Evolutionary conservation across 1,140 invertebrate genomes (phyloP), one percentile per base, ranked within the genome.

Genomic region (Charaxes varanes): DNA sequence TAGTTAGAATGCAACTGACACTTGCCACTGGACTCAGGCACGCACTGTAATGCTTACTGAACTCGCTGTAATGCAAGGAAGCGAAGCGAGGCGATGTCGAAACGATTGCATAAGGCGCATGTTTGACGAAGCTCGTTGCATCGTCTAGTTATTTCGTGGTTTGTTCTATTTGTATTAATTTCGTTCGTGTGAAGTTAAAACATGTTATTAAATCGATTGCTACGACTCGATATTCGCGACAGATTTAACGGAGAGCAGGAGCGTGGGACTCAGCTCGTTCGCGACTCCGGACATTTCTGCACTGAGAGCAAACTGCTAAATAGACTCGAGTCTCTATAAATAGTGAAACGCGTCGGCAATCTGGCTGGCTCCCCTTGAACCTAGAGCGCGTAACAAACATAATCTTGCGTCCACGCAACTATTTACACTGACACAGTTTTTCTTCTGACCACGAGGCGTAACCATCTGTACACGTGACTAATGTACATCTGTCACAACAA

Each of bases 281-380:
- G 60, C 71, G 69, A 43, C 62, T 64, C 73, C 71, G 69, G 62
- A 70, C 78, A 74, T 74, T 63, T 78, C 66, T 72, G 66, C 57
- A 82, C 78, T 82, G 72, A 70, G 66, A 70, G 51, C 70, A 56
- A 73, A 65, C 73, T 62, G 61, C 66, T 68, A 68, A 79, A 77
- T 77, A 80, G 68, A 77, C 57, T 61, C 56, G 62, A 65, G 65
- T 51, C 53, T 69, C 70, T 83, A 83, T 79, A 69, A 83, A 83
- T 83, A 83, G 76, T 76, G 68, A 68, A 77, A 70, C 63, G 68
- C 69, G 70, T 70, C 71, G 65, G 63, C 66, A 68, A 71, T 74
- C 56, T 71, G 69, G 71, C 76, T 63, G 65, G 76, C 58, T 83
- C 66, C 76, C 79, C 79, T 83, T 83, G 79, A 83, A 79, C 76